Base-by-base conservation (phyloP, 2,888 invertebrate genomes). In the Laothoe populi region DNA sequence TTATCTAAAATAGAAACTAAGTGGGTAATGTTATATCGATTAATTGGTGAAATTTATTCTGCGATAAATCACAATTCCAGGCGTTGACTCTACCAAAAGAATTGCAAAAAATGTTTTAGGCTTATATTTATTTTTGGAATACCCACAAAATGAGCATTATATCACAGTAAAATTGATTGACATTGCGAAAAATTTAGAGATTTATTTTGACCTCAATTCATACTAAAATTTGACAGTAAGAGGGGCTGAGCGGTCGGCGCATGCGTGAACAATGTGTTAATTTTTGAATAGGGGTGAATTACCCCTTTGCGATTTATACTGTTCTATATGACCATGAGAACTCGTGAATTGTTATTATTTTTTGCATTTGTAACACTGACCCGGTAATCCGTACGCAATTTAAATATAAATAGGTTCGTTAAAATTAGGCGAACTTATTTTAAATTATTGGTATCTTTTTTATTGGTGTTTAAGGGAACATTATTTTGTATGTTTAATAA, bases 261-360 rank as follows among this genome's bases (percentile, higher is more conserved):
- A 72, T 68, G 74, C 80, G 77, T 79, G 77, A 81, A 83, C 86
- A 86, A 84, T 82, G 64, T 66, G 64, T 68, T 70, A 53, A 71
- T 64, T 49, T 66, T 65, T 62, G 65, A 75, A 77, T 77, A 75
- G 75, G 80, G 79, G 70, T 71, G 67, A 64, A 69, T 77, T 75
- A 83, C 83, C 84, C 85, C 77, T 80, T 78, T 63, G 69, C 71
- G 70, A 77, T 69, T 79, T 78, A 78, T 79, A 80, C 72, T 24
- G 49, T 60, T 42, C n/a, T 42, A 40, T 57, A 57, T 46, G 44
- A 42, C 49, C 48, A 61, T 48, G 61, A 53, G 62, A 59, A 59
- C 42, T 42, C 58, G 31, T 49, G 57, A 31, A 60, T 57, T 59
- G 44, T 53, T 24, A 31, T 42, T 42, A 21, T 53, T 40, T 60